These are phyloP conservation scores for Metallyticus violacea DNA, from an alignment of 2,888 invertebrate genomes.

Conservation along the genomic window DNA sequence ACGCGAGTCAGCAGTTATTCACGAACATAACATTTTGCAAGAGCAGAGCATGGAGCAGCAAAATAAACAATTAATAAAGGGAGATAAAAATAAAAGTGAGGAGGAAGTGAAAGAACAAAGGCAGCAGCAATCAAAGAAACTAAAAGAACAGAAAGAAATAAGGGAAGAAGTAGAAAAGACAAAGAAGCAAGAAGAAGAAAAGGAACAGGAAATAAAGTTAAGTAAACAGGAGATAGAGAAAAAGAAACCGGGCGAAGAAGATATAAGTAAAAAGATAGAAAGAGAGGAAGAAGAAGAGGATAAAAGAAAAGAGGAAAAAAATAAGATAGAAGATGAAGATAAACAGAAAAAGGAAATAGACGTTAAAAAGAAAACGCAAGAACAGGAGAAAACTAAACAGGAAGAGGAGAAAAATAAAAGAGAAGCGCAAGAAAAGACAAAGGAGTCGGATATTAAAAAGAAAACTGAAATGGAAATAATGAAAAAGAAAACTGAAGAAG, in stretches of 20 bases:
- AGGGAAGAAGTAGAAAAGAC: neutral
- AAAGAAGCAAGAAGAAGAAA: neutral
- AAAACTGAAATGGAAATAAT: neutral
- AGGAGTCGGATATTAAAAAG: too few species aligned
- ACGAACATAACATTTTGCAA: neutral
- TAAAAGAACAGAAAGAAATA: neutral
- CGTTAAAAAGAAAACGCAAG: neutral
- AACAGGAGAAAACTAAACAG: neutral
- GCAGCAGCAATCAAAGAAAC: neutral
- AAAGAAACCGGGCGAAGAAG: neutral
- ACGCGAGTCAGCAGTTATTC: neutral
- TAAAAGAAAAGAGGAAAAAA: neutral
- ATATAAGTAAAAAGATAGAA: neutral
- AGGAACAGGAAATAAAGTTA: neutral
- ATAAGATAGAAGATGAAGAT: neutral
- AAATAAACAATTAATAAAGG: neutral
- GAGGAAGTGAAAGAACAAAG: neutral
- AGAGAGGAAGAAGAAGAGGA: neutral
- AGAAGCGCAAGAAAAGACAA: neutral
- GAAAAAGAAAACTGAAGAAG: neutral
- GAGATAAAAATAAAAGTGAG: constrained; percentile 30
- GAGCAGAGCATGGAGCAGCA: neutral
- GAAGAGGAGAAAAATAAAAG: neutral
- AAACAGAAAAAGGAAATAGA: neutral
- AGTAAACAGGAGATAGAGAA: too few species aligned